Base-by-base conservation (phyloP, 2,888 invertebrate species). In the Habroteleia sp. region DNA sequence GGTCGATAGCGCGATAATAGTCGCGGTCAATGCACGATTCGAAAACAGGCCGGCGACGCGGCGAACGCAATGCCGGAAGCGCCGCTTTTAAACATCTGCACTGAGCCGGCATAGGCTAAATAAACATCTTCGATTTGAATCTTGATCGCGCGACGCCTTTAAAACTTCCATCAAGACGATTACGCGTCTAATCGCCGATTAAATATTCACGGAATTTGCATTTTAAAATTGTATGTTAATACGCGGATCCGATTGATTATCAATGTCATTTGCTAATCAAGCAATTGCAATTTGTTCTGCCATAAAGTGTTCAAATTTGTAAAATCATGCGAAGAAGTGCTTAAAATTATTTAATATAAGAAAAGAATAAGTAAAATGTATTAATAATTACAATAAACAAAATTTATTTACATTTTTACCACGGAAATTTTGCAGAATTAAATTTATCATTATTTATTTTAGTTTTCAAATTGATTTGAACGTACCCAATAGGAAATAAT, bases 401-500 rank as follows among this genome's bases (percentile, higher is more conserved):
- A n/a, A n/a, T n/a, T n/a, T n/a, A n/a, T n/a, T n/a, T n/a, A n/a
- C n/a, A n/a, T n/a, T n/a, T n/a, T n/a, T n/a, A n/a, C n/a, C n/a
- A n/a, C n/a, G n/a, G n/a, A n/a, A n/a, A n/a, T n/a, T n/a, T n/a
- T n/a, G n/a, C n/a, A n/a, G n/a, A n/a, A n/a, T n/a, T n/a, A n/a
- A n/a, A n/a, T n/a, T n/a, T n/a, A n/a, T n/a, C n/a, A n/a, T n/a
- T n/a, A n/a, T n/a, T n/a, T n/a, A n/a, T n/a, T n/a, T n/a, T n/a
- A n/a, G 31, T 31, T 31, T 31, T 13, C 23, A 42, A 44, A 11
- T 20, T 33, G 11, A 13, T 16, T 16, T 29, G 8, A 52, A 80
- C 83, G 42, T 81, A 84, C 78, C 85, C 80, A 63, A 77, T 81
- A 13, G 79, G 46, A 5, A 77, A 62, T 35, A 80, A 77, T 33